Percentiles rank a stretch among this genome's conserved stretches.
phyloP scores from a whole-genome alignment of 2,888 invertebrate genomes.

The Petrolisthes manimaculis region DNA sequence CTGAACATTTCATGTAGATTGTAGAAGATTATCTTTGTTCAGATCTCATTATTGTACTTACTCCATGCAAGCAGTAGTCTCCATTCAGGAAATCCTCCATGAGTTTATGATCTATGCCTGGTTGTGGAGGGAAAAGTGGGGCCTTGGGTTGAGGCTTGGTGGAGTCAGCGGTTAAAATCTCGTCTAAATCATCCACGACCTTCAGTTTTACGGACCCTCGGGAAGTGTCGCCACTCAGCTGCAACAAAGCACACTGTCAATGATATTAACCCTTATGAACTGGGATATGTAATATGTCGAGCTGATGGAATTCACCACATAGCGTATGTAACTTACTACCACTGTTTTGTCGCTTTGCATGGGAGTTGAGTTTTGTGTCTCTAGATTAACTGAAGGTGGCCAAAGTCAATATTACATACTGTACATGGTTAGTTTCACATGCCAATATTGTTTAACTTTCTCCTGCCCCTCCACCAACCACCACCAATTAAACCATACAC shows the following conservation, averaged over 20 bases:
- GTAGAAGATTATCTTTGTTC: too few relatives aligned
- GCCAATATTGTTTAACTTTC: background rate
- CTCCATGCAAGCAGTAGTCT: conserved; percentile 88
- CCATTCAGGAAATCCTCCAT: conserved; percentile 85
- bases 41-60: conserved; percentile 70
- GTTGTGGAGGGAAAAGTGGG: conserved; percentile 65
- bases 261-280: too few relatives aligned
- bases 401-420: background rate
- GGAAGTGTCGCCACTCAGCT: conserved; percentile 55
- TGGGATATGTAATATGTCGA: too few relatives aligned
- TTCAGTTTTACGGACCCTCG: conserved; percentile 51
- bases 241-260: background rate
- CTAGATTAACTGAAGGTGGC: background rate
- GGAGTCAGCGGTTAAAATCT: background rate
- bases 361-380: too few relatives aligned
- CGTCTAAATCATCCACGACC: conserved; percentile 32
- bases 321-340: too few relatives aligned
- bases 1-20: too few relatives aligned
- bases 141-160: background rate
- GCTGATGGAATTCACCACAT: too few relatives aligned
- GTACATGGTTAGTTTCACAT: background rate
- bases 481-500: background rate
- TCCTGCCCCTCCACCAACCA: background rate
- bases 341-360: too few relatives aligned
- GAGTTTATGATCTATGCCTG: conserved; percentile 77